Conservation (phyloP, 2,113 vertebrate genomes). For the Gallinago jamesoni region DNA sequence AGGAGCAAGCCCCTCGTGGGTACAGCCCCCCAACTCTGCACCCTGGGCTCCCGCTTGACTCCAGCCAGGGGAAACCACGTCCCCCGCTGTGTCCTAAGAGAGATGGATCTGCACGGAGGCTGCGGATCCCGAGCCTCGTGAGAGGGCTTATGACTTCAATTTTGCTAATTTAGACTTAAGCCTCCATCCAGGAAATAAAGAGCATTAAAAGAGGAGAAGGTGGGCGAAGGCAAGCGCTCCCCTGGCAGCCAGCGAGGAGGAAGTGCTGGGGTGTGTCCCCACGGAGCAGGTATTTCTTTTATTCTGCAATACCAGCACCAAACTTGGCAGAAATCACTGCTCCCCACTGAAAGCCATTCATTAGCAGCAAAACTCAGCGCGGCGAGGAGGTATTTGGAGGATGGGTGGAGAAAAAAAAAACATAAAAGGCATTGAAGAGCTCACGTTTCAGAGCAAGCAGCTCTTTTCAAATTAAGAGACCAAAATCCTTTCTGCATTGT, state of each 20-base stretch:
- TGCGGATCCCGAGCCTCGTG: neutral
- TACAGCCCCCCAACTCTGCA: neutral
- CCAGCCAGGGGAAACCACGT: neutral
- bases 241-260: neutral
- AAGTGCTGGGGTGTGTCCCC: neutral
- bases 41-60: neutral
- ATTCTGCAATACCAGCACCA: neutral
- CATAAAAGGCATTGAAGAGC: neutral
- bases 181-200: neutral
- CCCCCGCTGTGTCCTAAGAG: fast-evolving
- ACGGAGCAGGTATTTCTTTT: neutral
- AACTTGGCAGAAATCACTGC: neutral
- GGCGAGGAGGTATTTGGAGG: neutral
- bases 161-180: neutral
- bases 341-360: neutral
- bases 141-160: neutral
- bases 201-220: neutral
- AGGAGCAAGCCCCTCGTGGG: neutral
- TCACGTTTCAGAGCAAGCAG: neutral
- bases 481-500: neutral
- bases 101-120: neutral
- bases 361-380: neutral
- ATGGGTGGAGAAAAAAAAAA: neutral
- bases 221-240: neutral
- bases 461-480: neutral